Base-by-base conservation (phyloP, 23 tunicate species). In the Trididemnum nubilum region DNA sequence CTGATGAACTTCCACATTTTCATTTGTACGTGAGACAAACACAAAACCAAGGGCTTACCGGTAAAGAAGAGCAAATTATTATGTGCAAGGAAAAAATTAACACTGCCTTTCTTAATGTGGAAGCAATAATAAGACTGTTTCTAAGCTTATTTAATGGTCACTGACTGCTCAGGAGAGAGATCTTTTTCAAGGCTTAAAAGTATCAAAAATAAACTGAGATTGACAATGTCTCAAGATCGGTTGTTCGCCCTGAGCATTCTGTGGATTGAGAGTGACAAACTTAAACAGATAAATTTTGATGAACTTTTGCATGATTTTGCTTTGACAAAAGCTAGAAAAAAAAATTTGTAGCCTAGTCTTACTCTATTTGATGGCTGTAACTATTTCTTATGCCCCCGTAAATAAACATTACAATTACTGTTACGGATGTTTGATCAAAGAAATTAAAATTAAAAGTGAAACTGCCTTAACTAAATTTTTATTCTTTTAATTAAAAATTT, bases 261-360 rank as follows among this genome's bases (percentile, higher is more conserved):
- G 57, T 49, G 57, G 15, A 49, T 49, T 49, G 57, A 49, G 57
- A 49, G 57, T 49, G 18, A 49, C 57, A 49, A 49, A 49, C 57
- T 49, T 49, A 49, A 18, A 18, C 57, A 49, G 57, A 49, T 49
- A 49, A 49, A 49, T 49, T 49, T 49, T 49, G 57, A 49, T 49
- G 57, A 64, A 12, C 71, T 64, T 23, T 64, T 23, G 71, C 71
- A 26, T 64, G 71, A 64, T 64, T 64, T 64, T 64, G 71, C 71
- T 64, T 12, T n/a, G 71, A 64, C 30, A 24, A 64, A 64, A 64
- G 71, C 71, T 64, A 64, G 71, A 64, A 64, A 64, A 64, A 64
- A 64, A 64, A 15, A 12, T 64, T 64, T 26, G n/a, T 64, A 64
- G 30, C 71, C 30, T 64, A 64, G 30, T 64, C 71, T n/a, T 64